A percentile compares a stretch with the other conserved stretches of the same genome.
Evolutionary conservation across 2,113 vertebrate genomes (phyloP).

Genomic region (Rhynchopsitta pachyrhyncha): DNA sequence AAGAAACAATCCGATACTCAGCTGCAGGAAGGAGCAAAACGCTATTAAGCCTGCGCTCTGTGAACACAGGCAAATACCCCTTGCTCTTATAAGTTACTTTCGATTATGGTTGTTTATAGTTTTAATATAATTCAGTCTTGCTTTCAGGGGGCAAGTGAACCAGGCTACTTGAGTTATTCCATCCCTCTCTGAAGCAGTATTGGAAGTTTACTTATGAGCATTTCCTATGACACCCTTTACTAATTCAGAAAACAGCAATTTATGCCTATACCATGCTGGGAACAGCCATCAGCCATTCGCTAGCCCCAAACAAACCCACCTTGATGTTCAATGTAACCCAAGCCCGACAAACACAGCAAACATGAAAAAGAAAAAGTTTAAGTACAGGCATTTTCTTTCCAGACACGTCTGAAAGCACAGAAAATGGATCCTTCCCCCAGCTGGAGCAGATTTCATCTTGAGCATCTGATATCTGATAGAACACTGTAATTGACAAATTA

Average conservation of each 20-base stretch:
- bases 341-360: background rate
- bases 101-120: background rate
- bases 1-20: background rate
- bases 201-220: background rate
- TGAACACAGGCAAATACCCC: background rate
- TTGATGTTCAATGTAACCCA: background rate
- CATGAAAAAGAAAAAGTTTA: background rate
- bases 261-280: background rate
- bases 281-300: background rate
- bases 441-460: slow-evolving; percentile 4
- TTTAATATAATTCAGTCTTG: background rate
- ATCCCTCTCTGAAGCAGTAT: background rate
- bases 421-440: background rate
- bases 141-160: background rate
- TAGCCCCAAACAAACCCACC: background rate
- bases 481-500: slow-evolving; percentile 43
- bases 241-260: background rate
- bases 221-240: background rate
- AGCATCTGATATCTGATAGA: slow-evolving; percentile 30
- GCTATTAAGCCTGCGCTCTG: background rate
- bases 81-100: background rate
- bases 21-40: background rate
- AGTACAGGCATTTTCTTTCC: slow-evolving; percentile 19
- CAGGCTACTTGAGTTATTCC: background rate
- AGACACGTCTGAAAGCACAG: background rate